Conservation (phyloP, 2,113 vertebrate species). For the Fukomys damarensis region DNA sequence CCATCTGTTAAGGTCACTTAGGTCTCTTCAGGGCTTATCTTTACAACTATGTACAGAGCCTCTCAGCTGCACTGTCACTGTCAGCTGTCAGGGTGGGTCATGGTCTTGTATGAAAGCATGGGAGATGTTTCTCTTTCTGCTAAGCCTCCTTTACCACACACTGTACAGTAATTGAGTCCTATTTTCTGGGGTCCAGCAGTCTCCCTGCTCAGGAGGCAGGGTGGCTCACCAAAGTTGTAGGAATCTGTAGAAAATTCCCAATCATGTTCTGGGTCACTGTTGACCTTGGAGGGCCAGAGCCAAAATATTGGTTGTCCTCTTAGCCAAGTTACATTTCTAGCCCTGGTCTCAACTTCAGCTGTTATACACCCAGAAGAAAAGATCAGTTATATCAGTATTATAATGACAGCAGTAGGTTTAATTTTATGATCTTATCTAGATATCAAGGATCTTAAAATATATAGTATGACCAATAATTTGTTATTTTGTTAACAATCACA, state of each 20-base stretch:
- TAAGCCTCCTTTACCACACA: neutral
- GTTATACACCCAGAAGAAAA: neutral
- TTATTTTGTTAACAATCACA: neutral
- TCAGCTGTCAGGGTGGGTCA: neutral
- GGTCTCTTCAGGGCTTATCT: neutral
- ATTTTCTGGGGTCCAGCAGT: neutral
- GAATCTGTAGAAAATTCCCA: neutral
- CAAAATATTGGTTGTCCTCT: neutral
- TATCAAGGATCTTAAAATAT: neutral
- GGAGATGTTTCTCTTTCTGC: neutral
- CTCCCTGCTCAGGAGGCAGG: neutral
- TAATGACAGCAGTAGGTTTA: too few species aligned
- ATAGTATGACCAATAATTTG: neutral
- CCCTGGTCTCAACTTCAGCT: neutral
- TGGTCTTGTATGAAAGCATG: neutral
- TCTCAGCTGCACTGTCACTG: neutral
- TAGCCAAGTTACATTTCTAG: neutral
- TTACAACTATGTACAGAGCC: neutral
- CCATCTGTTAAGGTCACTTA: neutral
- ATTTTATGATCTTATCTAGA: neutral
- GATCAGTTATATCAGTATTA: neutral
- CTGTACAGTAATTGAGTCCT: neutral
- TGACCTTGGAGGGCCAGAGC: neutral
- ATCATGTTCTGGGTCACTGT: neutral
- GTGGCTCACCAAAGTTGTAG: neutral